These are phyloP conservation scores for Phalanger gymnotis DNA, from an alignment of 2,797 vertebrate genomes.

Conservation along the genomic window DNA sequence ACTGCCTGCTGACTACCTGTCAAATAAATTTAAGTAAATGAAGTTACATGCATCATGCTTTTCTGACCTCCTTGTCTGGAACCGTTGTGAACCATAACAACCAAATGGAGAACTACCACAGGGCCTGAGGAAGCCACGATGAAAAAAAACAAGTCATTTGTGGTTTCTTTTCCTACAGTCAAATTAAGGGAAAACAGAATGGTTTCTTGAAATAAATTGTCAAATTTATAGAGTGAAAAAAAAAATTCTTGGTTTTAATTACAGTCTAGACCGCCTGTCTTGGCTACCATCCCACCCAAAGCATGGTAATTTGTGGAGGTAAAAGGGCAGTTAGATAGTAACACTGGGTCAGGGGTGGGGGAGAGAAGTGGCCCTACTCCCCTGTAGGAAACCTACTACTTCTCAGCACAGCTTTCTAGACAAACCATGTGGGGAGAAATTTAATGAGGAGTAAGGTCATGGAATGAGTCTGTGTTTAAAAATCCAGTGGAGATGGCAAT, in stretches of 20 bases:
- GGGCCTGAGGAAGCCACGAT: conserved; percentile 32
- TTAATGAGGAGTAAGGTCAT: conserved; percentile 12
- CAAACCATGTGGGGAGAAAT: conserved; percentile 36
- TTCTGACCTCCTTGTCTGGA: conserved; percentile 19
- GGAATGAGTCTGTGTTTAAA: conserved; percentile 43
- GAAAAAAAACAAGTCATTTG: conserved; percentile 28
- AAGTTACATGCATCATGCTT: conserved; percentile 27
- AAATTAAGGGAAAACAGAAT: conserved; percentile 53
- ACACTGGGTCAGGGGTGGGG: not conserved
- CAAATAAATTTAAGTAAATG: conserved; percentile 35
- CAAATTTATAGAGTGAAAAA: conserved; percentile 70
- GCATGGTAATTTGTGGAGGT: conserved; percentile 31
- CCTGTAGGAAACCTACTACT: conserved; percentile 14
- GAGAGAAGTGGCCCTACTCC: not conserved
- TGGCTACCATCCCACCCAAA: conserved; percentile 39
- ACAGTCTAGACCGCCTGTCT: conserved; percentile 59
- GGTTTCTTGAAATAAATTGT: conserved; percentile 65
- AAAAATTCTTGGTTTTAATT: conserved; percentile 65
- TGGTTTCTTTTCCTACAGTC: conserved; percentile 56
- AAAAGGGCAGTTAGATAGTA: not conserved
- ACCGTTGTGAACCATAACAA: not conserved
- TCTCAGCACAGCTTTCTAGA: conserved; percentile 34
- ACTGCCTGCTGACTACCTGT: conserved; percentile 22
- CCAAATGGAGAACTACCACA: conserved; percentile 3
- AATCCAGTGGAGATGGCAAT: not conserved